phyloP scores from a whole-genome alignment of 2,797 vertebrate species.

The Sarcophilus harrisii region DNA sequence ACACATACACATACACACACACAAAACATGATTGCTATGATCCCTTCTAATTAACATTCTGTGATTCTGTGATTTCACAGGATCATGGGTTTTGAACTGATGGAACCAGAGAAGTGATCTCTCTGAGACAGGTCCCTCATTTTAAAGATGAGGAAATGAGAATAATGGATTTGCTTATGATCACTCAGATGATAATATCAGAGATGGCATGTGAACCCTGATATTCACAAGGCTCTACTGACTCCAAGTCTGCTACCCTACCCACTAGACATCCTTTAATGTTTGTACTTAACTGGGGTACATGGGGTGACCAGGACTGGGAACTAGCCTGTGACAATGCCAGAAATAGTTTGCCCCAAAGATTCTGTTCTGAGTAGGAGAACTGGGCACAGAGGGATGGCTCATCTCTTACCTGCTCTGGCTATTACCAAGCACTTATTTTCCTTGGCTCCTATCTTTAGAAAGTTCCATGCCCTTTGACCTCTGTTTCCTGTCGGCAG shows the following conservation, averaged over 20 bases:
- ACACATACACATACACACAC: too few species aligned
- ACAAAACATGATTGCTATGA: neutral
- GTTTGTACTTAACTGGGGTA: neutral
- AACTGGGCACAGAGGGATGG: neutral
- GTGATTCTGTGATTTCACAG: neutral
- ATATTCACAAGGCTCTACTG: neutral
- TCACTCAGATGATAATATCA: neutral
- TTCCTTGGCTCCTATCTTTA: conserved; percentile 55
- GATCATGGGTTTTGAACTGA: neutral
- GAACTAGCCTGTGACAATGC: neutral
- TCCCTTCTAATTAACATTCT: neutral
- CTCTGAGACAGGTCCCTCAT: neutral
- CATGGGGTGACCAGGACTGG: neutral
- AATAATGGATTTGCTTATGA: neutral
- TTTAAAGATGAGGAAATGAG: neutral
- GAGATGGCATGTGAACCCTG: neutral
- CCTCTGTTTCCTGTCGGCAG: conserved; percentile 52
- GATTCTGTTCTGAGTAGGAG: neutral
- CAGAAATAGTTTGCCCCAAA: neutral
- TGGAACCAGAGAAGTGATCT: neutral
- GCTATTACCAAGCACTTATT: conserved; percentile 12
- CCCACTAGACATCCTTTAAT: neutral
- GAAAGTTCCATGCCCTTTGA: conserved; percentile 66
- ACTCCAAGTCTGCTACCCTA: neutral
- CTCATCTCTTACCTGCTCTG: neutral